A percentile compares a stretch with the other conserved stretches of the same genome.
Evolutionary conservation across 2,113 vertebrate species (phyloP).

Genomic region (Hippoglossus stenolepis): DNA sequence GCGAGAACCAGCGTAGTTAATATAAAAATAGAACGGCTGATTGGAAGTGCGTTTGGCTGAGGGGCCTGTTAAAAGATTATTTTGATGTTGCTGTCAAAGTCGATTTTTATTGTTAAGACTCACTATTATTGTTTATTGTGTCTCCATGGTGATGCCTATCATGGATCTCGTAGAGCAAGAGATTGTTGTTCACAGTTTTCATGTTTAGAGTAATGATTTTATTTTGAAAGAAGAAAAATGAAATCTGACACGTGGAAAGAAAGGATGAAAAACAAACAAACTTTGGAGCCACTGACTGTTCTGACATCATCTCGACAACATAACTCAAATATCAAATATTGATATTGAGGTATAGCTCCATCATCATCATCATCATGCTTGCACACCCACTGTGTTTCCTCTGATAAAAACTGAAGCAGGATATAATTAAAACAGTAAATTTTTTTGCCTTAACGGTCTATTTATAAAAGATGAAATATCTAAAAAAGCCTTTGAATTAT

Average conservation of each 20-base stretch:
- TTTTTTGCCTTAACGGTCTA: no score
- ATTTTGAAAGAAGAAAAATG: conserved; percentile 2
- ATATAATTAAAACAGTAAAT: not conserved
- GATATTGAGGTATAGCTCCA: not conserved
- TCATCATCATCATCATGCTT: not conserved
- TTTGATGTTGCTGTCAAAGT: conserved; percentile 3
- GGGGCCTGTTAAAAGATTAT: not conserved
- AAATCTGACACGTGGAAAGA: not conserved
- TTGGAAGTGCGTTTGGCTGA: conserved; percentile 5
- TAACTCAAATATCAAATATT: not conserved
- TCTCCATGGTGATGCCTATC: not conserved
- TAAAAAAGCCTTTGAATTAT: not conserved
- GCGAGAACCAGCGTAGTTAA: conserved; percentile 26
- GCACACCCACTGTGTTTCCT: not conserved
- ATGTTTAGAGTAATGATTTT: conserved; percentile 4
- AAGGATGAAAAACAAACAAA: not conserved
- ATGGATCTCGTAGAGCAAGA: not conserved
- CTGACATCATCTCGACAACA: not conserved
- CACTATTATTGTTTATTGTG: not conserved
- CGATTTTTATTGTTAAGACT: not conserved
- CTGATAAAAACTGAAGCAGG: not conserved
- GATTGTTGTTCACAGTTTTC: not conserved
- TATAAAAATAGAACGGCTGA: not conserved
- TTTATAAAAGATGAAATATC: not conserved
- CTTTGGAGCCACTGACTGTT: not conserved